Percentiles rank a stretch among this genome's conserved stretches.
phyloP scores from a whole-genome alignment of 2,113 vertebrate species.

The Nothobranchius kuhntae region DNA sequence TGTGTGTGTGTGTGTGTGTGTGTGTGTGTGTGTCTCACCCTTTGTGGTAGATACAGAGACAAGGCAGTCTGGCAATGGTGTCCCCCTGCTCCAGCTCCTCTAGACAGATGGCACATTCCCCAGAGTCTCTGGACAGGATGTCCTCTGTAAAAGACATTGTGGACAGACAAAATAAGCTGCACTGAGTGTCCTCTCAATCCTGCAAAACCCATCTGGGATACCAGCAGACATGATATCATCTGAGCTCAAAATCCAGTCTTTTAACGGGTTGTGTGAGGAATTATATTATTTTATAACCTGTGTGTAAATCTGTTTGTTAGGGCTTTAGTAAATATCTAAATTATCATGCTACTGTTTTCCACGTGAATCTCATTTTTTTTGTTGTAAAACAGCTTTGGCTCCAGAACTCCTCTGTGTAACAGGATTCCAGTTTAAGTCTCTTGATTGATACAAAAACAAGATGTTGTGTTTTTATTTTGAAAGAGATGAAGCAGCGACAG shows the following conservation, averaged over 20 bases:
- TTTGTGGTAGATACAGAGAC: conserved; percentile 99
- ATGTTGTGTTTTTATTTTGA: no score
- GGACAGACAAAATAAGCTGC: conserved; percentile 33
- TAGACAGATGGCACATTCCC: conserved; percentile 97
- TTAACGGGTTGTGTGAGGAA: no score
- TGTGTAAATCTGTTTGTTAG: no score
- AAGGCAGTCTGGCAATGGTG: conserved; percentile 97
- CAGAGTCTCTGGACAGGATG: conserved; percentile 93
- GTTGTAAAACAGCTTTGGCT: no score
- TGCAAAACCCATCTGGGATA: conserved; percentile 28
- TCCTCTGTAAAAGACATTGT: conserved; percentile 85
- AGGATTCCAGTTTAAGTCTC: no score
- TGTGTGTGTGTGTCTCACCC: conserved; percentile 77
- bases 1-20: not conserved
- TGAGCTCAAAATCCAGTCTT: not conserved
- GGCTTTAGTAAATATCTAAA: no score
- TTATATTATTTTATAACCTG: no score
- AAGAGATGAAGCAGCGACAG: no score
- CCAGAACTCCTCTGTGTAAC: no score
- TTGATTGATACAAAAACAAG: no score
- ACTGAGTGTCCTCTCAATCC: conserved; percentile 16
- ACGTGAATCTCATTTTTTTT: no score
- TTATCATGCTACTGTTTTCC: no score
- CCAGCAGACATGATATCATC: conserved; percentile 6
- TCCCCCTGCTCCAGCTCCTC: conserved; percentile 95